Conservation (phyloP, 2,113 vertebrate species). For the Oceanodroma tethys region DNA sequence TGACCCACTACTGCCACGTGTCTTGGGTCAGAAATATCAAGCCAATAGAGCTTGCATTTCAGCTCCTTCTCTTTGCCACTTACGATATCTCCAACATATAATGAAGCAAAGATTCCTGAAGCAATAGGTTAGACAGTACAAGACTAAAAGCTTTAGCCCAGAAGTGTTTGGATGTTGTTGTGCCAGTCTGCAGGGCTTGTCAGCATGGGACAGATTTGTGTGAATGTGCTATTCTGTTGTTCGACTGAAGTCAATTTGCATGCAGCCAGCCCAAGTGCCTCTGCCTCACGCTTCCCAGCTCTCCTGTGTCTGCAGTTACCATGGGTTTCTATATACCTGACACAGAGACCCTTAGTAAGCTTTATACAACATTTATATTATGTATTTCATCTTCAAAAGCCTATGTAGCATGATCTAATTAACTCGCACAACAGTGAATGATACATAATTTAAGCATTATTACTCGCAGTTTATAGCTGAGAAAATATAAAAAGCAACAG, state of each 20-base stretch:
- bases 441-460: constrained; percentile 45
- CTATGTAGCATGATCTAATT: constrained; percentile 1
- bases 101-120: neutral
- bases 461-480: constrained; percentile 12
- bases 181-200: neutral
- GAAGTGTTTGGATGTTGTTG: neutral
- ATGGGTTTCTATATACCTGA: neutral
- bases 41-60: neutral
- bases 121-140: neutral
- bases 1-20: neutral
- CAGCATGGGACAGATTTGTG: neutral
- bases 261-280: neutral
- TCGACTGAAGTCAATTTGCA: neutral
- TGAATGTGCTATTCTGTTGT: neutral
- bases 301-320: neutral
- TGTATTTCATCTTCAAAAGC: neutral
- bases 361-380: neutral
- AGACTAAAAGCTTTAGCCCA: neutral
- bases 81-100: rapidly evolving
- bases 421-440: neutral
- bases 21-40: neutral
- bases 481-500: constrained; percentile 25
- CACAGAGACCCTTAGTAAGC: neutral
- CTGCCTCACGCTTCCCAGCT: neutral
- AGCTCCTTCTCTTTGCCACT: neutral